Evolutionary conservation across 2,797 vertebrate species (phyloP), one percentile per base, ranked within the genome.

Genomic region (Ispidina lecontei): DNA sequence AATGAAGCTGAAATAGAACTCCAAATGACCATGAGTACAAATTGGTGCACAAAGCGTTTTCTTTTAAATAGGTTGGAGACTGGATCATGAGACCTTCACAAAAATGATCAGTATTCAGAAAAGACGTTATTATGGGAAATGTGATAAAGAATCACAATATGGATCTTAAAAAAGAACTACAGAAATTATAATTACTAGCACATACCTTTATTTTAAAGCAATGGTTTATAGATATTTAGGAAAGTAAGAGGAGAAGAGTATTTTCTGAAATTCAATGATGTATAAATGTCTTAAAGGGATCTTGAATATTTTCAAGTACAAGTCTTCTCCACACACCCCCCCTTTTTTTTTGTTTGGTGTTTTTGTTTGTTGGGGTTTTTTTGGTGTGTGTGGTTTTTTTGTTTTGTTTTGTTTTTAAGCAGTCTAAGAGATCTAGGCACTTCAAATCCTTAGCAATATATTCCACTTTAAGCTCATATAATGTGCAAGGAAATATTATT

Each of bases 1-100:
- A 98, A 98, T 97, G 97, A 98, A 97, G 92, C 95, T 95, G 95
- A 97, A 97, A 97, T 96, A 96, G 95, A 97, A 96, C 93, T 96
- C 95, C 63, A 94, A 97, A 97, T 29, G 93, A 95, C 90, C 86
- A 86, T 2, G 44, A 65, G 91, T 83, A 88, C 79, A 96, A 97
- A 97, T 96, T 92, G 92, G 90, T 84, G 95, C 84, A 88, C 75
- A 96, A 95, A 95, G 96, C 92, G 89, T 96, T 97, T 97, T 96
- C 92, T 97, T 97, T 97, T 97, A 97, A 98, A 97, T 96, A 95
- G 97, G 64, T 51, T 96, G 95, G 87, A 97, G 97, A 97, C 97
- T 97, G 97, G 96, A 96, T 97, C 96, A 95, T 80, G 79, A 96
- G 96, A 96, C 90, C 91, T 84, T 95, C 85, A 93, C 81, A 91